These are phyloP conservation scores for Dromius quadrimaculatus DNA, from an alignment of 2,888 invertebrate genomes.

Conservation along the genomic window DNA sequence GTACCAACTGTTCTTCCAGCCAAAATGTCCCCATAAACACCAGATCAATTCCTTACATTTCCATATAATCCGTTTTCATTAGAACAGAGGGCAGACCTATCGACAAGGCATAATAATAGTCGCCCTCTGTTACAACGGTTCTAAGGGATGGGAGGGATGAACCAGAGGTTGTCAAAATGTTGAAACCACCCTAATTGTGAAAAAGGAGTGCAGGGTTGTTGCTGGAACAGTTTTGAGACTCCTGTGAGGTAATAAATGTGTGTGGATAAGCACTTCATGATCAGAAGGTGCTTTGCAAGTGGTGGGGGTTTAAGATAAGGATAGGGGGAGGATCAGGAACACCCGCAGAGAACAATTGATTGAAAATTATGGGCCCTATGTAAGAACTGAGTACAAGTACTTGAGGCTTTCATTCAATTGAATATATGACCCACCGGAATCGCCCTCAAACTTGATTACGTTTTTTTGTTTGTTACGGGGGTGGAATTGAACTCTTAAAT, in stretches of 20 bases:
- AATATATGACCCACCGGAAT: background rate
- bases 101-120: conserved; percentile 23
- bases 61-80: conserved; percentile 33
- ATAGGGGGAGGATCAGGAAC: conserved; percentile 17
- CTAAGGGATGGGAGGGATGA: background rate
- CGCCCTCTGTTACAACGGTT: background rate
- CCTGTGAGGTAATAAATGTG: conserved; percentile 13
- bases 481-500: too few species aligned
- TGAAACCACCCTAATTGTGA: too few species aligned
- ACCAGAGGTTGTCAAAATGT: background rate
- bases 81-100: conserved; percentile 3
- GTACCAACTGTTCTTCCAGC: conserved; percentile 11
- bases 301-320: background rate
- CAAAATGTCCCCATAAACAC: conserved; percentile 31
- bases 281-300: background rate
- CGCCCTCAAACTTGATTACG: conserved; percentile 1
- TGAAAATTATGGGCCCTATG: conserved; percentile 31
- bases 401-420: background rate
- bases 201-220: too few species aligned
- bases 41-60: conserved; percentile 36
- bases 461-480: too few species aligned
- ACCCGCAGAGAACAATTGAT: conserved; percentile 35
- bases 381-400: background rate
- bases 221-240: background rate
- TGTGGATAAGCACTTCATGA: conserved; percentile 28